Evolutionary conservation across 2,888 invertebrate genomes (phyloP).

Genomic region (Pristionchus mayeri): DNA sequence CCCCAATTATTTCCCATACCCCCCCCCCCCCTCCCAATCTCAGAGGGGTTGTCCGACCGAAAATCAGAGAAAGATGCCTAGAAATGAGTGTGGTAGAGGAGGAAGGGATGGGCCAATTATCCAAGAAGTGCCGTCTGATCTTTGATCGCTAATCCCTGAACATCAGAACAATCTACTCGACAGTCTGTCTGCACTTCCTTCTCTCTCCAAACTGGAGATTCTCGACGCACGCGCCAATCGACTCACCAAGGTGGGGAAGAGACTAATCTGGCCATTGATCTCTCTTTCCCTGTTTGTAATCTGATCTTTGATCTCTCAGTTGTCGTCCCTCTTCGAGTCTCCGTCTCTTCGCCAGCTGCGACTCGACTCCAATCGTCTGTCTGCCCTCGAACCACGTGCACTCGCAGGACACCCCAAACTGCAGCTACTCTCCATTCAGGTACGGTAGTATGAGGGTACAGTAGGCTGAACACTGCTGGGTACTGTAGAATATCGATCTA

Average conservation of each 20-base stretch:
- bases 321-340: neutral
- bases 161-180: slow-evolving; percentile 86
- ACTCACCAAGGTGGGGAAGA: slow-evolving; percentile 25
- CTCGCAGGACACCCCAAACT: slow-evolving; percentile 86
- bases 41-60: too few species aligned
- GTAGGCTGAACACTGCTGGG: neutral
- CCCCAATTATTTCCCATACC: too few species aligned
- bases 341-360: slow-evolving; percentile 78
- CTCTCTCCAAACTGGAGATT: slow-evolving; percentile 82
- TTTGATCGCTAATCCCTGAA: slow-evolving; percentile 83
- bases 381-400: slow-evolving; percentile 85
- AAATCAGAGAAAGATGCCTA: too few species aligned
- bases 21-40: too few species aligned
- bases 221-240: slow-evolving; percentile 40
- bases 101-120: too few species aligned
- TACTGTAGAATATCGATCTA: neutral
- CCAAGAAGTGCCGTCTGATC: slow-evolving; percentile 50
- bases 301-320: neutral
- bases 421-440: slow-evolving; percentile 83
- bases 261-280: neutral
- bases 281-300: neutral
- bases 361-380: slow-evolving; percentile 80
- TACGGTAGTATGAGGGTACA: slow-evolving; percentile 34
- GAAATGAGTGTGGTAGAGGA: too few species aligned
- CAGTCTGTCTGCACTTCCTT: slow-evolving; percentile 82